A percentile compares a stretch with the other conserved stretches of the same genome.
phyloP scores from a whole-genome alignment of 2,113 vertebrate species.

The Chroicocephalus ridibundus region DNA sequence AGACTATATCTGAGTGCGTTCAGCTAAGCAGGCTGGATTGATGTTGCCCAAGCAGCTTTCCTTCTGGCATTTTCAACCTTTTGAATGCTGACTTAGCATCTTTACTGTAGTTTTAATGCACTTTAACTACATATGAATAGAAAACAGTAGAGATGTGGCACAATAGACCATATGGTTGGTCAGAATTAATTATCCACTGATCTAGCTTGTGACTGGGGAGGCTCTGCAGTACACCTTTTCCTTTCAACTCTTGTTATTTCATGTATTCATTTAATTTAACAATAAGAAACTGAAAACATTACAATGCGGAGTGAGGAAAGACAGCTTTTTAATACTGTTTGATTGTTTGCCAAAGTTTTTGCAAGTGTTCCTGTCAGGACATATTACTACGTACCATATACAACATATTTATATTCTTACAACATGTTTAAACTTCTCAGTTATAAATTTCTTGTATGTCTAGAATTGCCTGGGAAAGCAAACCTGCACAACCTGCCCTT shows the following conservation, averaged over 20 bases:
- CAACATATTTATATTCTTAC: not conserved
- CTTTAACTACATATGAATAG: not conserved
- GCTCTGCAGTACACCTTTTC: not conserved
- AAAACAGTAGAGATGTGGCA: not conserved
- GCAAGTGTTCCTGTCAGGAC: not conserved
- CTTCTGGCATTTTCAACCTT: not conserved
- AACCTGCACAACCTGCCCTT: constrained; percentile 7
- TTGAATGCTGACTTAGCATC: not conserved
- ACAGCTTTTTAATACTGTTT: not conserved
- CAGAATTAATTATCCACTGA: not conserved
- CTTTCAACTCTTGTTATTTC: not conserved
- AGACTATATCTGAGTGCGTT: not conserved
- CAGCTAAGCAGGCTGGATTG: not conserved
- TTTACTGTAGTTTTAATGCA: not conserved
- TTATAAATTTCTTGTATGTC: not conserved
- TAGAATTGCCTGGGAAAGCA: constrained; percentile 14
- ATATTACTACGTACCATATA: not conserved
- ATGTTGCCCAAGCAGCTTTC: not conserved
- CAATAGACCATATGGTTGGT: not conserved
- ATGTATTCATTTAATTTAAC: not conserved
- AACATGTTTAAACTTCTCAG: constrained; percentile 18
- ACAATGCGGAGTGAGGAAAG: not conserved
- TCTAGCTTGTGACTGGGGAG: not conserved
- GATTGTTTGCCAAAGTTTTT: constrained; percentile 11
- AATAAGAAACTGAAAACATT: not conserved